These are phyloP conservation scores for Emmelina monodactyla DNA, from an alignment of 2,888 invertebrate genomes.

Conservation along the genomic window DNA sequence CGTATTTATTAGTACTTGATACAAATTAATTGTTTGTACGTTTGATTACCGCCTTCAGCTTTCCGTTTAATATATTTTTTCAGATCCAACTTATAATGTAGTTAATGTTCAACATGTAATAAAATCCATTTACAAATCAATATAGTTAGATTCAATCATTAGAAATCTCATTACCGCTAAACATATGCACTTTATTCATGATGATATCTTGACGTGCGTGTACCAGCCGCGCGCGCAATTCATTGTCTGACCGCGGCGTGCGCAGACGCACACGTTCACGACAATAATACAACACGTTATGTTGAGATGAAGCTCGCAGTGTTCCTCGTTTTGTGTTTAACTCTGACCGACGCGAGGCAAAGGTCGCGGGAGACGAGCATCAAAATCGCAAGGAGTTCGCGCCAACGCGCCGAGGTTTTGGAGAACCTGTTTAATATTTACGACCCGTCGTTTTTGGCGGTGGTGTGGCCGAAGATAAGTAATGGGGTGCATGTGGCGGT, in stretches of 20 bases:
- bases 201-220: slow-evolving; percentile 16
- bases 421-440: slow-evolving; percentile 50
- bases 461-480: slow-evolving; percentile 51
- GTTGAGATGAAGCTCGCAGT: slow-evolving; percentile 18
- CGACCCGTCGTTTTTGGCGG: slow-evolving; percentile 47
- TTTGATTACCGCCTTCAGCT: too few relatives aligned
- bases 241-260: slow-evolving; percentile 18
- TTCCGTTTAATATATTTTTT: too few relatives aligned
- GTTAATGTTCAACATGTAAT: too few relatives aligned
- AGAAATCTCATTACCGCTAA: slow-evolving; percentile 8
- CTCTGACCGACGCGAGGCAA: neutral
- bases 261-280: slow-evolving; percentile 19
- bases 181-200: slow-evolving; percentile 18
- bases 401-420: slow-evolving; percentile 31
- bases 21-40: too few relatives aligned
- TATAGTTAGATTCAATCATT: too few relatives aligned
- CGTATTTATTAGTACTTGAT: too few relatives aligned
- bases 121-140: too few relatives aligned
- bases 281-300: slow-evolving; percentile 4
- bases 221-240: slow-evolving; percentile 10
- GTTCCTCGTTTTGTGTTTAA: neutral
- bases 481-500: slow-evolving; percentile 45
- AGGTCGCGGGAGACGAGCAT: neutral
- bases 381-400: slow-evolving; percentile 9
- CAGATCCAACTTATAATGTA: too few relatives aligned